Evolutionary conservation across 2,797 vertebrate genomes (phyloP), one percentile per base, ranked within the genome.

Genomic region (Rhinogobio ventralis): DNA sequence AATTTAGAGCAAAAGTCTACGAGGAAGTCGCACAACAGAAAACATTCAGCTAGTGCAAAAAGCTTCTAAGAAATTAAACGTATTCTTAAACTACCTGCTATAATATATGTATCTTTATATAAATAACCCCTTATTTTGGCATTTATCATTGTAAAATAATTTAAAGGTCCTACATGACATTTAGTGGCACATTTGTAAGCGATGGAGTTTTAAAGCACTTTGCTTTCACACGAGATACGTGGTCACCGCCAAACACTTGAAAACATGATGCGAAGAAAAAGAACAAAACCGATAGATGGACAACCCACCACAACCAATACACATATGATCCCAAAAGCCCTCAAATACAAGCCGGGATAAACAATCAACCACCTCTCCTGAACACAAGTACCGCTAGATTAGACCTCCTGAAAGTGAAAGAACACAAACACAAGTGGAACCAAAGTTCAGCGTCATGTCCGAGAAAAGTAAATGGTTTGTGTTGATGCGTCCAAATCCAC

Each of bases 71-170:
- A 94, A 94, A 94, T 91, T 89, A 90, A 94, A 91, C 90, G 92
- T 89, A 82, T 90, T 92, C 91, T 93, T 93, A 93, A 94, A 94
- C 93, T 94, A 95, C 93, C 93, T 92, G 89, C 92, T 90, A 93
- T 90, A 94, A 92, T 94, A 92, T 93, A 88, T 84, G 93, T 92
- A 92, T 93, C 90, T 94, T 92, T 92, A 94, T 95, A 95, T 93
- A 96, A 95, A 96, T 95, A 94, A 95, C 93, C 93, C 93, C 92
- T 94, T 96, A 95, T 92, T 95, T 95, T 96, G 94, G 94, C 95
- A 95, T 95, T 94, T 93, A 94, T 93, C 91, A 90, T 93, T 91
- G 91, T 94, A 94, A 95, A 96, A 95, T 94, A 93, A 94, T 91
- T 92, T 92, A 93, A 95, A 95, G 90, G 87, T 94, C 93, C 93